Percentiles rank a stretch among this genome's conserved stretches.
phyloP scores from a whole-genome alignment of 1,140 invertebrate species.

The Bombus fervidus region DNA sequence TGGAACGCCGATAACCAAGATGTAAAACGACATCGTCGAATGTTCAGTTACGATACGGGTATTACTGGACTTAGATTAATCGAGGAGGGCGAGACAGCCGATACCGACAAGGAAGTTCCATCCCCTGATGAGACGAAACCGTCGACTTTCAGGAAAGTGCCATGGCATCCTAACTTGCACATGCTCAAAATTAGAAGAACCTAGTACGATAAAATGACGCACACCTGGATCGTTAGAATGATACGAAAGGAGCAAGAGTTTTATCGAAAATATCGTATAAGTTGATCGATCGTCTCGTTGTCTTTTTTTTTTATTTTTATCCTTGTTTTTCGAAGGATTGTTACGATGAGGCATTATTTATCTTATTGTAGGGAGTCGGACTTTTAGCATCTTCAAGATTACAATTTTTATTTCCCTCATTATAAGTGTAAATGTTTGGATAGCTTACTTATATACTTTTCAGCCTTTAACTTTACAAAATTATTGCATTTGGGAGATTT shows the following conservation, averaged over 20 bases:
- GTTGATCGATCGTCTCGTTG: conserved; percentile 5
- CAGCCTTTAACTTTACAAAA: neutral
- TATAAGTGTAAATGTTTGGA: neutral
- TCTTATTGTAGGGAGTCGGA: neutral
- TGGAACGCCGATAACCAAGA: conserved; percentile 40
- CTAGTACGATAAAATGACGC: conserved; percentile 30
- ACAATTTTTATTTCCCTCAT: neutral
- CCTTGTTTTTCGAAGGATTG: neutral
- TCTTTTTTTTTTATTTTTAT: neutral
- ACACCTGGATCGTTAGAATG: neutral
- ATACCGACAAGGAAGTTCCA: conserved; percentile 53
- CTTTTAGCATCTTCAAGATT: conserved; percentile 1
- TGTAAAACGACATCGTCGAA: conserved; percentile 62
- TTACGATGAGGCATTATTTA: neutral
- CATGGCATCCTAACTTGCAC: conserved; percentile 82
- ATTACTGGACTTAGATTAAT: conserved; percentile 31
- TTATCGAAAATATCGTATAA: neutral
- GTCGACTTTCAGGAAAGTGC: conserved; percentile 81
- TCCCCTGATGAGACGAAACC: conserved; percentile 61
- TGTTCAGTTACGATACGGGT: conserved; percentile 66
- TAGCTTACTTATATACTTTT: neutral
- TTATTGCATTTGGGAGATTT: neutral
- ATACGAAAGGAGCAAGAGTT: neutral
- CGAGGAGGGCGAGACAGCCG: conserved; percentile 40
- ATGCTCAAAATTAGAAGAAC: conserved; percentile 80